Base-by-base conservation (phyloP, 2,888 invertebrate species). In the Helobdella robusta region DNA sequence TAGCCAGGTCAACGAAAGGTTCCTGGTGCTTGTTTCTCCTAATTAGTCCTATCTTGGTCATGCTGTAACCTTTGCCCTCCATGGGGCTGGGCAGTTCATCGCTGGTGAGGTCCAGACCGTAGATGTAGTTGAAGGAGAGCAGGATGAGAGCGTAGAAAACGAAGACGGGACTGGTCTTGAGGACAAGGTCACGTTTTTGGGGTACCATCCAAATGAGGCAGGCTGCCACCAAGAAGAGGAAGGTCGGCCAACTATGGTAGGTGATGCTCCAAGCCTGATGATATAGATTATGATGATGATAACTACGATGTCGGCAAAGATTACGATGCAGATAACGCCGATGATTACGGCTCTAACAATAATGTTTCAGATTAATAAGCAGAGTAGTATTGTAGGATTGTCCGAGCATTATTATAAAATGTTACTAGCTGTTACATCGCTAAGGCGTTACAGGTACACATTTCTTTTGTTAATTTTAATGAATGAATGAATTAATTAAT, bases 161-260 rank as follows among this genome's bases (percentile, higher is more conserved):
- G 54, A 98, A 85, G 70, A 92, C 84, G 0, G 95, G 95, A 68
- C 95, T 94, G 32, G 89, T 87, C 71, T 87, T 84, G 77, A 97
- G 85, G 87, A 93, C 93, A 72, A 89, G 88, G 70, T 56, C 40
- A 1, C 72, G 67, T 67, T 72, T 72, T 58, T 93, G 88, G 25
- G 93, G 93, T 70, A 93, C 86, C 84, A 98, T 87, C 97, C 97
- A 99, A 59, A 98, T 84, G 36, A 94, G 82, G 79, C 95, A 91
- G 0, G 95, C 93, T 87, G 90, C 89, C 73, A 98, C 83, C 30
- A 98, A 83, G 59, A 95, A 85, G 32, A 92, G 87, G 78, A 98
- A 95, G 0, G 97, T 92, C 72, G 97, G 83, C 91, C 97, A 97
- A 75, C 93, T 93, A 81, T 95, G 92, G 80, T 91, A 98, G 76